phyloP scores from a whole-genome alignment of 2,888 invertebrate species.

The Sepiola atlantica region DNA sequence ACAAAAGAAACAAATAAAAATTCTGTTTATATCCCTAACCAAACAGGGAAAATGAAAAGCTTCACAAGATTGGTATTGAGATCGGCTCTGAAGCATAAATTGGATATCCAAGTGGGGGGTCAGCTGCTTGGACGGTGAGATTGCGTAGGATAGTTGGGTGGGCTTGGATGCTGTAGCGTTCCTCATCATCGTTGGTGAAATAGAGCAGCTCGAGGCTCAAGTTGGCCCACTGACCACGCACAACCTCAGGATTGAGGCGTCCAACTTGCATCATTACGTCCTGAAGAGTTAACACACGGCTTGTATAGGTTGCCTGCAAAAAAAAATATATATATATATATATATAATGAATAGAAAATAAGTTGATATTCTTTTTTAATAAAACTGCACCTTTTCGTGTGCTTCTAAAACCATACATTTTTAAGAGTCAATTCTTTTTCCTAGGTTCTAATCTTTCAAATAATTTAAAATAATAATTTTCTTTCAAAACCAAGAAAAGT shows the following conservation, averaged over 20 bases:
- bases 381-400: no score
- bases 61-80: constrained; percentile 65
- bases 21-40: neutral
- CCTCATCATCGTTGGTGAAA: constrained; percentile 77
- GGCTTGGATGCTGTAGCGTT: constrained; percentile 76
- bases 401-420: no score
- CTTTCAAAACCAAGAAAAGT: no score
- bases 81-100: constrained; percentile 72
- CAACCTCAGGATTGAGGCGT: constrained; percentile 73
- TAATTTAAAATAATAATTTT: no score
- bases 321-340: constrained; percentile 45
- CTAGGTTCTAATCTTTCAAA: no score
- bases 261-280: constrained; percentile 71
- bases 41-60: neutral
- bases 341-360: no score
- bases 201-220: constrained; percentile 76
- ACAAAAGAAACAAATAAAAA: neutral
- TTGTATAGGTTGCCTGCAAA: constrained; percentile 71
- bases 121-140: constrained; percentile 75
- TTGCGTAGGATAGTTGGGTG: constrained; percentile 75
- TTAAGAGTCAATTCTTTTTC: no score
- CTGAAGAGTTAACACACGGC: constrained; percentile 72
- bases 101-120: constrained; percentile 76
- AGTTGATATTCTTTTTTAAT: no score
- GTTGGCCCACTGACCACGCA: constrained; percentile 76